These are phyloP conservation scores for Pholis gunnellus DNA, from an alignment of 2,113 vertebrate genomes.

Conservation along the genomic window DNA sequence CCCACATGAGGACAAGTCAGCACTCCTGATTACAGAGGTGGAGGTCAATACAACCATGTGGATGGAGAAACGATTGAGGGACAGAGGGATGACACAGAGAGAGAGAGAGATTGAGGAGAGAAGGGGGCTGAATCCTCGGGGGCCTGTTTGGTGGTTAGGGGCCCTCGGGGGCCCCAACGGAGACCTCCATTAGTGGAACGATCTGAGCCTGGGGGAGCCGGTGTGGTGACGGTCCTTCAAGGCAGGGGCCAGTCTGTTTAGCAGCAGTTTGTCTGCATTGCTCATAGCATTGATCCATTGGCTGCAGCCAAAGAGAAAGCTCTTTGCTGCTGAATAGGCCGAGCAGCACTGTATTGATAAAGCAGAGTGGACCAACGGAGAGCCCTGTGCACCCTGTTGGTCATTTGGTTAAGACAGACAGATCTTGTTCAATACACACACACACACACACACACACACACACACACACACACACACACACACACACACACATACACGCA, in stretches of 20 bases:
- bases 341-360: conserved; percentile 64
- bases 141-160: conserved; percentile 75
- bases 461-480: conserved; percentile 33
- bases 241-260: conserved; percentile 75
- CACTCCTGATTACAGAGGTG: conserved; percentile 58
- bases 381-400: conserved; percentile 68
- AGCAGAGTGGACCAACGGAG: conserved; percentile 64
- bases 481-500: conserved; percentile 31
- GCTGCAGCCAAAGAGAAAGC: conserved; percentile 67
- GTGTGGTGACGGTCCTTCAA: conserved; percentile 46
- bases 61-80: conserved; percentile 57
- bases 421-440: conserved; percentile 71
- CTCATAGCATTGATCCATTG: conserved; percentile 75
- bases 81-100: conserved; percentile 47
- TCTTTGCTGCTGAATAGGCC: conserved; percentile 76
- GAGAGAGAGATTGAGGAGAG: conserved; percentile 39
- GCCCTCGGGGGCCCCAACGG: conserved; percentile 64
- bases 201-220: conserved; percentile 72
- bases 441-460: conserved; percentile 25
- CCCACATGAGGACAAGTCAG: conserved; percentile 28
- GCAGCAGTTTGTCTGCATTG: conserved; percentile 75
- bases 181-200: conserved; percentile 81
- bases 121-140: conserved; percentile 59
- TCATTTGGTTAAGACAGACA: conserved; percentile 74
- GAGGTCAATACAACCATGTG: conserved; percentile 48